Conservation (phyloP, 2,113 vertebrate species). For the Cryptotis parvus region DNA sequence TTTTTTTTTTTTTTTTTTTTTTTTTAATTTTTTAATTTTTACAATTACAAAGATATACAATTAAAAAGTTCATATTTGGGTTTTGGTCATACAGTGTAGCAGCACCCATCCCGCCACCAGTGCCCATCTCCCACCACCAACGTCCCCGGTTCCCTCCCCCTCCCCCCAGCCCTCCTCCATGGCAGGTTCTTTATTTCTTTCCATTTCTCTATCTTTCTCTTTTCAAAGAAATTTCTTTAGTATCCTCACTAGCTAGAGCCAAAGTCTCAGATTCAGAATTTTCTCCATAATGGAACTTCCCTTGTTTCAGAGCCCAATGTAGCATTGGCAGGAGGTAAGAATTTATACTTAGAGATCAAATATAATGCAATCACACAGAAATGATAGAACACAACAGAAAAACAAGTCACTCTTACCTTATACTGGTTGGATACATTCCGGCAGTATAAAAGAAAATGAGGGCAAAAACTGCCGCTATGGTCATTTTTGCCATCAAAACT, state of each 20-base stretch:
- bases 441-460: constrained; percentile 96
- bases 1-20: too few relatives aligned
- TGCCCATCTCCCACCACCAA: too few relatives aligned
- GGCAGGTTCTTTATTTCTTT: too few relatives aligned
- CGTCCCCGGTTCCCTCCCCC: too few relatives aligned
- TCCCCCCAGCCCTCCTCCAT: too few relatives aligned
- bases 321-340: not conserved
- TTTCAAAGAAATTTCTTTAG: constrained; percentile 36
- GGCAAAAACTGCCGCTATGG: constrained; percentile 93
- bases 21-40: too few relatives aligned
- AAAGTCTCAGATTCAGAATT: constrained; percentile 17
- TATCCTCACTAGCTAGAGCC: not conserved
- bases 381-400: constrained; percentile 19
- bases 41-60: too few relatives aligned
- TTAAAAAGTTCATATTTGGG: too few relatives aligned
- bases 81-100: too few relatives aligned
- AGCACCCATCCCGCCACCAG: too few relatives aligned
- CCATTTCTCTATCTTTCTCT: too few relatives aligned
- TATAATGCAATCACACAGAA: not conserved
- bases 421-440: constrained; percentile 94
- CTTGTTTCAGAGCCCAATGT: not conserved
- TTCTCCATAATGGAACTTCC: not conserved
- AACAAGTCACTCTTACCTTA: constrained; percentile 89
- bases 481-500: constrained; percentile 94
- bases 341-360: not conserved